Base-by-base conservation (phyloP, 92 coral and sea anemone species). In the Anthopleura xanthogrammica region DNA sequence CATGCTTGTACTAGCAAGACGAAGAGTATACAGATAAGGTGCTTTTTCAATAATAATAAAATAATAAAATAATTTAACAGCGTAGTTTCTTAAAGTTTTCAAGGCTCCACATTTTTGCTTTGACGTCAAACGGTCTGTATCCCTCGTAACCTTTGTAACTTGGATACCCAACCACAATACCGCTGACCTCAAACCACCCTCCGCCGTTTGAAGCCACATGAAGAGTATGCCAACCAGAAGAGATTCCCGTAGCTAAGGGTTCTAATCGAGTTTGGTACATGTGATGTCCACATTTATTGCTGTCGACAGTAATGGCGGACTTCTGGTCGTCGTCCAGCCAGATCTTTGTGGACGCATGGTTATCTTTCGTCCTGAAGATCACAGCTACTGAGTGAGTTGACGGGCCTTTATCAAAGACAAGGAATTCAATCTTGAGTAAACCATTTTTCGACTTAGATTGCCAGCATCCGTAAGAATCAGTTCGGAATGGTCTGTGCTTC, bases 401-500 rank as follows among this genome's bases (percentile, higher is more conserved):
- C 12, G 71, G 64, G 41, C 76, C 78, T 39, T 58, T 39, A 41
- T 89, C 22, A 17, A 90, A 89, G 58, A 93, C 88, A 71, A 72
- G 52, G 55, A 93, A 78, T 29, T 72, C 60, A 64, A 91, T 87
- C 65, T 88, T 86, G n/a, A 93, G 85, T 1, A 81, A 10, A 12
- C 91, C 90, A 4, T 85, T 85, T n/a, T 76, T 77, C 3, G 88
- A 77, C 12, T 52, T 36, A 0, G 94, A 79, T 65, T 62, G 72
- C 97, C 97, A 93, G 50, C 93, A 89, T 54, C 94, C 92, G 80
- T 86, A 93, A 29, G 97, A 90, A 41, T 93, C 97, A 1, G 86
- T 86, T 66, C 97, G 93, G 41, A 40, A 65, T 46, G 58, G 79
- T 16, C 24, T 7, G 36, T 79, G 84, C 48, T 29, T 57, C 24